Conservation (phyloP, 2,888 invertebrate genomes). For the Watsonalla cultraria region DNA sequence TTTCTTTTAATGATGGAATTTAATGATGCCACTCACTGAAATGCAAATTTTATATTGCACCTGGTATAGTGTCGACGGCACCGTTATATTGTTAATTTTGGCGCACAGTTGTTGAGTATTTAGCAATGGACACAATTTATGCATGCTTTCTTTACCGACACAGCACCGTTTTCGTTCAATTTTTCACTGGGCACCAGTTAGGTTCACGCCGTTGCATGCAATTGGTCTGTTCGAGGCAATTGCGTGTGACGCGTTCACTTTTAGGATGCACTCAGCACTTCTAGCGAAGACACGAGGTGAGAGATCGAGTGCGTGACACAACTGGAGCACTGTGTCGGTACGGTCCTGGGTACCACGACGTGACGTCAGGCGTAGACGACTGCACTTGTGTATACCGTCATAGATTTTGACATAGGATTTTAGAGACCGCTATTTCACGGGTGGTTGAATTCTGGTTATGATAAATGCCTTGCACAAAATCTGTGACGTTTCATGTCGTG, state of each 20-base stretch:
- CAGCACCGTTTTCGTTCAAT: conserved; percentile 75
- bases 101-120: conserved; percentile 79
- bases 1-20: conserved; percentile 61
- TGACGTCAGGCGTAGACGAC: not conserved
- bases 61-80: conserved; percentile 77
- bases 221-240: conserved; percentile 20
- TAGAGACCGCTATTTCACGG: no score
- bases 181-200: conserved; percentile 76
- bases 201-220: conserved; percentile 57
- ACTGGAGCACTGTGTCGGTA: conserved; percentile 22
- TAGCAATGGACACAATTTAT: conserved; percentile 77
- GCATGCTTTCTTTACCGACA: conserved; percentile 77
- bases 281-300: conserved; percentile 76
- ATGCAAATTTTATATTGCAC: conserved; percentile 77
- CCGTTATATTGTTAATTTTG: conserved; percentile 75
- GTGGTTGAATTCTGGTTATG: no score
- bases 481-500: conserved; percentile 5
- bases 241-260: conserved; percentile 63
- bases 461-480: not conserved
- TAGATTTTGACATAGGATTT: no score
- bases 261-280: conserved; percentile 75
- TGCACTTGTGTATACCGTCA: no score
- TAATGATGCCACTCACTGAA: conserved; percentile 78
- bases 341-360: not conserved
- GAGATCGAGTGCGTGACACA: conserved; percentile 73